Evolutionary conservation across 2,888 invertebrate species (phyloP).

Genomic region (Xestia c-nigrum): DNA sequence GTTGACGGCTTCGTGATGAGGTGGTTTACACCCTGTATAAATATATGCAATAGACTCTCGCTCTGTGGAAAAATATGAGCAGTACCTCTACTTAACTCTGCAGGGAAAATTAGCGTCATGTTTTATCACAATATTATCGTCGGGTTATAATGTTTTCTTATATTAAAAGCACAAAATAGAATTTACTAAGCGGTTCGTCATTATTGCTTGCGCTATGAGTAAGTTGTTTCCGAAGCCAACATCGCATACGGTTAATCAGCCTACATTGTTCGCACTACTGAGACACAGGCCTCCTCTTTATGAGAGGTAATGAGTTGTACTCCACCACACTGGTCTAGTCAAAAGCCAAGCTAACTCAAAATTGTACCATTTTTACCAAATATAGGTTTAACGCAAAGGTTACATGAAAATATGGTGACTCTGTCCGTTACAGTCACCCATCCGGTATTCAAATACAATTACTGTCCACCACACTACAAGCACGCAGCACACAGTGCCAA

Average conservation of each 20-base stretch:
- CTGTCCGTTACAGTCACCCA: constrained; percentile 1
- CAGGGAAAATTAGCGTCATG: background rate
- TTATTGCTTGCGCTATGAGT: no score
- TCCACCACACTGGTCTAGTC: no score
- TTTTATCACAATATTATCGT: background rate
- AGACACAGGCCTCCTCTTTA: no score
- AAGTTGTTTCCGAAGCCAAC: no score
- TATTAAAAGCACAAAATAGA: background rate
- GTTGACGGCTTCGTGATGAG: no score
- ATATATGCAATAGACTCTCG: no score
- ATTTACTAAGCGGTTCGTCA: background rate
- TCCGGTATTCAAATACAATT: constrained; percentile 56
- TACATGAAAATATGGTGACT: background rate
- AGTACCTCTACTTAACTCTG: background rate
- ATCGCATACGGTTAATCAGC: no score
- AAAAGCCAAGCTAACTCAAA: no score
- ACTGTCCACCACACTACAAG: constrained; percentile 23
- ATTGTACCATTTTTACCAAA: background rate
- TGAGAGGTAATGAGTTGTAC: no score
- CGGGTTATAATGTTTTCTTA: background rate
- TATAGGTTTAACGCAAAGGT: background rate
- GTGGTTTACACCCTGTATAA: no score
- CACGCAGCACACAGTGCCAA: constrained; percentile 41
- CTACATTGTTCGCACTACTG: no score
- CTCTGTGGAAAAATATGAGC: no score